Base-by-base conservation (phyloP, 2,113 vertebrate genomes). In the Anarrhichthys ocellatus region DNA sequence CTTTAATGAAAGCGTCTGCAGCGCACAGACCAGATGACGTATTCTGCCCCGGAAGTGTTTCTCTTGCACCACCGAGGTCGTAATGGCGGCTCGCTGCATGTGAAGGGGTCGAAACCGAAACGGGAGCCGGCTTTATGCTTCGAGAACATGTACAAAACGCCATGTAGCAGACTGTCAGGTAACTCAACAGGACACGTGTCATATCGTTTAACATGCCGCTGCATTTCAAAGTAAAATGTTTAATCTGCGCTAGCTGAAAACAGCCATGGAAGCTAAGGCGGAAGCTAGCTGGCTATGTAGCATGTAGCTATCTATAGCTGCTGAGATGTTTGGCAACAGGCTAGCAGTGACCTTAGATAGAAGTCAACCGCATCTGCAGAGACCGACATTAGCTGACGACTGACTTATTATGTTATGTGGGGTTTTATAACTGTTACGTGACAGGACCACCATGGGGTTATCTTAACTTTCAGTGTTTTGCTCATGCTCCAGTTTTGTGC, bases 101-200 rank as follows among this genome's bases (percentile, higher is more conserved):
- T 95, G 88, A 95, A 94, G 69, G 91, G 88, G 91, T 93, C 91
- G 68, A 40, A 32, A 52, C 66, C 0, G 54, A 14, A 58, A 24
- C 54, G 1, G 59, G 24, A 74, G 59, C 87, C 84, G 90, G 83
- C 75, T 91, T 52, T 62, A 82, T 87, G 83, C 24, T 22, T 17
- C 22, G 70, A 75, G 52, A 94, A 82, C 86, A 96, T 96, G 95
- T 95, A 83, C 86, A 96, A 94, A 91, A 77, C 95, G 3, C 83
- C 94, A 85, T 95, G 95, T 84, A 78, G 86, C 77, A 84, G 91
- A 65, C 88, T 95, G 61, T 86, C 92, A 92, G 95, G 95, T 95
- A 92, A 87, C 5, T 2, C 20, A 5, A 9, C 1, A 6, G 0
- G 4, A 29, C 0, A 13, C 11, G 0, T 24, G 1, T 0, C 0